phyloP scores from a whole-genome alignment of 2,888 invertebrate species.

The Lithophane ornitopus region DNA sequence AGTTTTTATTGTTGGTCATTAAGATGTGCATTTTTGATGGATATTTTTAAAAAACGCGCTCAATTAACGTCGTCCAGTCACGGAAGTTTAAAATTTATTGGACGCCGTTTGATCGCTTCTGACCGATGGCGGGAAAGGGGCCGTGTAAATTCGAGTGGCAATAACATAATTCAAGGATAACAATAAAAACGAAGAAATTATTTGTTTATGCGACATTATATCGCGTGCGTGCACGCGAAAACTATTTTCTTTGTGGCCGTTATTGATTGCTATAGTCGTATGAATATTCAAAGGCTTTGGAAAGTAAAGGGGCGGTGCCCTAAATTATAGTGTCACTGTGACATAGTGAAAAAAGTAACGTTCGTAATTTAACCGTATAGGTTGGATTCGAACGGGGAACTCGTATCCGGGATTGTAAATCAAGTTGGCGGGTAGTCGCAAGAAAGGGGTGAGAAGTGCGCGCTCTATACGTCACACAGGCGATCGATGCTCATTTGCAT shows the following conservation, averaged over 20 bases:
- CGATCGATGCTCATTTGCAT: slow-evolving; percentile 90
- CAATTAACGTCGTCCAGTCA: slow-evolving; percentile 88
- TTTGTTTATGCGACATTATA: slow-evolving; percentile 89
- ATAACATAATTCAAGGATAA: slow-evolving; percentile 82
- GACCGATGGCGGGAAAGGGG: slow-evolving; percentile 71
- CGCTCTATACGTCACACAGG: slow-evolving; percentile 86
- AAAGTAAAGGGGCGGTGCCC: slow-evolving; percentile 88
- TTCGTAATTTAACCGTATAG: slow-evolving; percentile 84
- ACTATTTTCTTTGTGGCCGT: slow-evolving; percentile 88
- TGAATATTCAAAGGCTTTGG: slow-evolving; percentile 90
- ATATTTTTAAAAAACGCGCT: slow-evolving; percentile 82
- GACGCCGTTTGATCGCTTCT: slow-evolving; percentile 78
- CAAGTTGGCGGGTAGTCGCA: slow-evolving; percentile 88
- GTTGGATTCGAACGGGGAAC: slow-evolving; percentile 84
- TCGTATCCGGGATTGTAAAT: slow-evolving; percentile 88
- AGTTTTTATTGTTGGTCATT: slow-evolving; percentile 83
- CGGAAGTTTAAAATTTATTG: slow-evolving; percentile 86
- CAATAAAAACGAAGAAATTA: slow-evolving; percentile 88
- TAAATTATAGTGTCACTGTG: slow-evolving; percentile 90
- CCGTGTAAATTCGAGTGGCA: slow-evolving; percentile 80
- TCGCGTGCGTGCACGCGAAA: slow-evolving; percentile 90
- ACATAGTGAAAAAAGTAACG: slow-evolving; percentile 86
- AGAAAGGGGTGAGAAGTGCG: slow-evolving; percentile 89
- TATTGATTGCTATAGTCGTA: slow-evolving; percentile 90
- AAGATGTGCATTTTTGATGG: slow-evolving; percentile 89